Evolutionary conservation across 1,140 invertebrate genomes (phyloP).

Genomic region (Caenorhabditis tropicalis): DNA sequence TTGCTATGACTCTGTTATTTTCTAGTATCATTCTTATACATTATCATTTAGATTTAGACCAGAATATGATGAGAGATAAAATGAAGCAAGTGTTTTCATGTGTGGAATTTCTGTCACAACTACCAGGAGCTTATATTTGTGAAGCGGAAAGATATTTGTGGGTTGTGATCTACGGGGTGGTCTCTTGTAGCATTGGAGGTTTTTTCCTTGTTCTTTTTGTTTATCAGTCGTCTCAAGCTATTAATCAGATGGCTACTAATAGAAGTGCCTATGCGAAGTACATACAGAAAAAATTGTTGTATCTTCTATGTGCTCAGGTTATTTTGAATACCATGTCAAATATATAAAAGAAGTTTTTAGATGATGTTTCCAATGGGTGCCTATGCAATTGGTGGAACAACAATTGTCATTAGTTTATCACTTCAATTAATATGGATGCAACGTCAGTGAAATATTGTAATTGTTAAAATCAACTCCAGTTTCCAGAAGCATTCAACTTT

Average conservation of each 20-base stretch:
- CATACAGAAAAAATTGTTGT: not conserved
- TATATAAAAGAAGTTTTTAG: not conserved
- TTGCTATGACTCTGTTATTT: not conserved
- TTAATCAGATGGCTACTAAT: not conserved
- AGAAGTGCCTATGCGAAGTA: not conserved
- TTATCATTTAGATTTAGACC: not conserved
- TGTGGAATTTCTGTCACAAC: not conserved
- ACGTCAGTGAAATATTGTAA: not conserved
- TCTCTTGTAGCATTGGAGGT: not conserved
- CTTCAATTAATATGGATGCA: constrained; percentile 17
- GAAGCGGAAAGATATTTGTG: not conserved
- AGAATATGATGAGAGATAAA: not conserved
- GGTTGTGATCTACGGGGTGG: not conserved
- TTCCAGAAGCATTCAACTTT: constrained; percentile 11
- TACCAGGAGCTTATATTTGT: not conserved
- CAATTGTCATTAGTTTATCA: not conserved
- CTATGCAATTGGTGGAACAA: not conserved
- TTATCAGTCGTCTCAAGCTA: not conserved
- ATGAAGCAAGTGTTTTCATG: not conserved
- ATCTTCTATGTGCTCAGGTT: not conserved
- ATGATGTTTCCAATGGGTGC: constrained; percentile 15
- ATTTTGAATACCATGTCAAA: not conserved
- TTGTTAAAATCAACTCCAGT: not conserved
- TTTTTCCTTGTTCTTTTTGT: constrained; percentile 11
- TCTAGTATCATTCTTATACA: not conserved